Evolutionary conservation across 2,113 vertebrate genomes (phyloP).

Genomic region (Vireo altiloquus): DNA sequence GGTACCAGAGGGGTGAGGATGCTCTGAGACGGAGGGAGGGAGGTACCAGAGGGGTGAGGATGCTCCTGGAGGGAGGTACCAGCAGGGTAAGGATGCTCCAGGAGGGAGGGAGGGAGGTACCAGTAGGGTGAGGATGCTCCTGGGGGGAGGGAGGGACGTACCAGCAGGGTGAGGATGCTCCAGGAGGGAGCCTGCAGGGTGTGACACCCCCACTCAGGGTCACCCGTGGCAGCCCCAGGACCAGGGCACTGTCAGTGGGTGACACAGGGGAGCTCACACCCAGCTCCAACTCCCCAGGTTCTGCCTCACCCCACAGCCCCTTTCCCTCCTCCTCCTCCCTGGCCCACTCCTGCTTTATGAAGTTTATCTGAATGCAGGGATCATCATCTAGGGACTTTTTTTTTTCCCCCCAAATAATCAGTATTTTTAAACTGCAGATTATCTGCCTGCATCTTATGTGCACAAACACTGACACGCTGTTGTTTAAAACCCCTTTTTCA

Average conservation of each 20-base stretch:
- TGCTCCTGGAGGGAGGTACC: neutral
- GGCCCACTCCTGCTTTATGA: neutral
- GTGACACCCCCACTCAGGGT: rapidly evolving
- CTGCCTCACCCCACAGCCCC: neutral
- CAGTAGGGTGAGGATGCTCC: neutral
- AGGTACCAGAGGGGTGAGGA: neutral
- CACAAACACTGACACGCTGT: neutral
- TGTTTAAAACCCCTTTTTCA: neutral
- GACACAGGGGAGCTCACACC: neutral
- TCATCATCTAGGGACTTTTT: neutral
- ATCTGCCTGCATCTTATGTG: neutral
- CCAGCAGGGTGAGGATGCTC: neutral
- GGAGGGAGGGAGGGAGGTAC: neutral
- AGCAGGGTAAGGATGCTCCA: neutral
- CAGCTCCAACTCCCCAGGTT: rapidly evolving
- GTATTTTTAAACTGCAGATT: neutral
- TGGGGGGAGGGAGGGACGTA: neutral
- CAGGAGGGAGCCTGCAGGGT: neutral
- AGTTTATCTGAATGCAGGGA: neutral
- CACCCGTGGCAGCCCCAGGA: rapidly evolving
- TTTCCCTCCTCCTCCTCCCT: neutral
- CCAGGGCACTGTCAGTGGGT: rapidly evolving
- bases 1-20: rapidly evolving
- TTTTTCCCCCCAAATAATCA: neutral
- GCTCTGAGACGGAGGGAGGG: neutral